phyloP scores from a whole-genome alignment of 2,797 vertebrate genomes.

The Emydoidea blandingii region DNA sequence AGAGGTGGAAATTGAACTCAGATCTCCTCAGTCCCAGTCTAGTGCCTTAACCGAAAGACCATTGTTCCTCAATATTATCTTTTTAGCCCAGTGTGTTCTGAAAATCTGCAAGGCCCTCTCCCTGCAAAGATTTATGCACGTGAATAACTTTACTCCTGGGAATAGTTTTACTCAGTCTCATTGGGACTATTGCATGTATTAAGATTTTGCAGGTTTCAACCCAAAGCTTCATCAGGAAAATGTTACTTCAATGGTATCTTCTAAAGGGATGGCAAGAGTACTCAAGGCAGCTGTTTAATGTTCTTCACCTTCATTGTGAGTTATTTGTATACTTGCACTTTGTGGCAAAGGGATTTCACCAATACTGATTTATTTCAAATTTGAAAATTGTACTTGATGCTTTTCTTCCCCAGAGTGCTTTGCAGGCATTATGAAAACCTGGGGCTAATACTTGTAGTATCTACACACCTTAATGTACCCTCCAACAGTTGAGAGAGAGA shows the following conservation, averaged over 20 bases:
- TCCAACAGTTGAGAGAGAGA: too few species aligned
- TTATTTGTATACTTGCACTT: background rate
- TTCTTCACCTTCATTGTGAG: background rate
- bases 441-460: too few species aligned
- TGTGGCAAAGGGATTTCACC: background rate
- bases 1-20: background rate
- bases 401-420: too few species aligned
- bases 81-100: background rate
- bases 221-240: background rate
- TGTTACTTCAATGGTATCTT: rapidly evolving
- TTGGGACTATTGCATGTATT: background rate
- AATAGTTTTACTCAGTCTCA: background rate
- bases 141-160: background rate
- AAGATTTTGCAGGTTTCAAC: rapidly evolving
- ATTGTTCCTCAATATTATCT: background rate
- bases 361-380: background rate
- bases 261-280: background rate
- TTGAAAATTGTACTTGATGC: background rate
- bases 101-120: rapidly evolving
- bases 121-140: background rate
- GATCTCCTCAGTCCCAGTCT: background rate
- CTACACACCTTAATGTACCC: too few species aligned
- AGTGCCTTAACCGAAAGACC: background rate
- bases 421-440: too few species aligned
- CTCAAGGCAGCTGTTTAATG: background rate